Percentiles rank a stretch among this genome's conserved stretches.
phyloP scores from a whole-genome alignment of 1,140 invertebrate species.

The Akabosia matsudoensis region DNA sequence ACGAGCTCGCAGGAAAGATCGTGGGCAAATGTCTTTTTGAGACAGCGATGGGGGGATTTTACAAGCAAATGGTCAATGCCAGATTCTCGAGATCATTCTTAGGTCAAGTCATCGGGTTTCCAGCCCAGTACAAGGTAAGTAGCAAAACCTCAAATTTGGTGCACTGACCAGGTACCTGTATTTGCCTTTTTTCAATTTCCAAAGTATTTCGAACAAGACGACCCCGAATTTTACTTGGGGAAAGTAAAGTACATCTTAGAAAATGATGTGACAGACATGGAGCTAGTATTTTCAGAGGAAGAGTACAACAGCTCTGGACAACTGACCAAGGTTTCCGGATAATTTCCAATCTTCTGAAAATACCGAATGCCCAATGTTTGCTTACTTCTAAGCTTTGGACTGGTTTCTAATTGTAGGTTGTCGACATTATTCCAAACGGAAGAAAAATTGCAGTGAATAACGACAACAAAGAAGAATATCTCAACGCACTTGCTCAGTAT shows the following conservation, averaged over 20 bases:
- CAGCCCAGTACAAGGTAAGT: conserved; percentile 80
- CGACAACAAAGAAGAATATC: conserved; percentile 73
- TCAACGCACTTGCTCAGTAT: conserved; percentile 85
- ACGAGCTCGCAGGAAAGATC: conserved; percentile 88
- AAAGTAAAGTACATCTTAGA: conserved; percentile 92
- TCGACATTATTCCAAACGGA: conserved; percentile 77
- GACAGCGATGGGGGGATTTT: conserved; percentile 80
- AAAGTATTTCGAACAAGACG: conserved; percentile 91
- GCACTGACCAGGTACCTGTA: too few species aligned
- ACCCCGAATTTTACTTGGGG: conserved; percentile 83
- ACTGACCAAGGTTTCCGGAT: conserved; percentile 60
- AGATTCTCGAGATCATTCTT: conserved; percentile 86
- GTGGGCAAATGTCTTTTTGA: conserved; percentile 91
- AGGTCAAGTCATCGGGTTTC: conserved; percentile 85
- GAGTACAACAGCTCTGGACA: conserved; percentile 73
- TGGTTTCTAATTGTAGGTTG: conserved; percentile 54
- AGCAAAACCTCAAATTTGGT: neutral
- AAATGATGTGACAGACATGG: conserved; percentile 79
- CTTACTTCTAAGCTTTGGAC: neutral
- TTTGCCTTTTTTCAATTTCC: neutral
- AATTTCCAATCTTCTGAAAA: neutral
- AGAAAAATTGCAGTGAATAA: conserved; percentile 67
- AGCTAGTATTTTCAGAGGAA: conserved; percentile 82
- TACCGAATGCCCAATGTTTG: neutral
- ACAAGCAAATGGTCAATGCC: conserved; percentile 80